Evolutionary conservation across 2,113 vertebrate genomes (phyloP).

Genomic region (Nibea albiflora): DNA sequence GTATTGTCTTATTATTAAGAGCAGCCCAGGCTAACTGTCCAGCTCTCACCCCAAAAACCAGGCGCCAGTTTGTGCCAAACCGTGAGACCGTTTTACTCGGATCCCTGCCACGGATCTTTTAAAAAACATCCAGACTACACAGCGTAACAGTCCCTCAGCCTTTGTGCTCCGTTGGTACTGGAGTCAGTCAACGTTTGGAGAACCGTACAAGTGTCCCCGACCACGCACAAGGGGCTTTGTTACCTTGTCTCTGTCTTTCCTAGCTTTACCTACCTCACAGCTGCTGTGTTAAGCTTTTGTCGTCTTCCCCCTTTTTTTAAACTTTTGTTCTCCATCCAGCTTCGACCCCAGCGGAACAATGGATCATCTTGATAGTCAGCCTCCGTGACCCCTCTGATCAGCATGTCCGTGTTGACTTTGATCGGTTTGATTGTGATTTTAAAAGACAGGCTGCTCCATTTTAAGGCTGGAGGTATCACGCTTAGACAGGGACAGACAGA

Average conservation of each 20-base stretch:
- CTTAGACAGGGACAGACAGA: slow-evolving; percentile 52
- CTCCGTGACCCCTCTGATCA: slow-evolving; percentile 61
- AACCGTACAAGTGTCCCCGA: slow-evolving; percentile 60
- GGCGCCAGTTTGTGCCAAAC: slow-evolving; percentile 81
- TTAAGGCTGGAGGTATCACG: slow-evolving; percentile 50
- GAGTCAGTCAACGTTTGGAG: slow-evolving; percentile 44
- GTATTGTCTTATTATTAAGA: slow-evolving; percentile 77
- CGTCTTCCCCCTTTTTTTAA: slow-evolving; percentile 61
- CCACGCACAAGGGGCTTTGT: slow-evolving; percentile 69
- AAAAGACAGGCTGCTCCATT: slow-evolving; percentile 42
- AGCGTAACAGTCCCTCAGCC: slow-evolving; percentile 18
- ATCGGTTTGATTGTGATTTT: slow-evolving; percentile 63
- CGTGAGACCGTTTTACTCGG: slow-evolving; percentile 50
- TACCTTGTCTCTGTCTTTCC: slow-evolving; percentile 71
- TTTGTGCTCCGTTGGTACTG: slow-evolving; percentile 42
- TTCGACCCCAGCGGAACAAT: slow-evolving; percentile 53
- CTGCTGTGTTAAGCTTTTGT: slow-evolving; percentile 65
- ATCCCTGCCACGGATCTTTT: slow-evolving; percentile 37
- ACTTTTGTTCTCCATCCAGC: slow-evolving; percentile 28
- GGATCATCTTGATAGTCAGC: slow-evolving; percentile 42
- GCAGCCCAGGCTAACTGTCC: slow-evolving; percentile 72
- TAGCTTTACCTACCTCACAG: slow-evolving; percentile 83
- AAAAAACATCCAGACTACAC: slow-evolving; percentile 52
- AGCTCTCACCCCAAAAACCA: slow-evolving; percentile 67
- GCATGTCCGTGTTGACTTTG: slow-evolving; percentile 49